phyloP scores from a whole-genome alignment of 2,113 vertebrate genomes.

The Semicossyphus pulcher region DNA sequence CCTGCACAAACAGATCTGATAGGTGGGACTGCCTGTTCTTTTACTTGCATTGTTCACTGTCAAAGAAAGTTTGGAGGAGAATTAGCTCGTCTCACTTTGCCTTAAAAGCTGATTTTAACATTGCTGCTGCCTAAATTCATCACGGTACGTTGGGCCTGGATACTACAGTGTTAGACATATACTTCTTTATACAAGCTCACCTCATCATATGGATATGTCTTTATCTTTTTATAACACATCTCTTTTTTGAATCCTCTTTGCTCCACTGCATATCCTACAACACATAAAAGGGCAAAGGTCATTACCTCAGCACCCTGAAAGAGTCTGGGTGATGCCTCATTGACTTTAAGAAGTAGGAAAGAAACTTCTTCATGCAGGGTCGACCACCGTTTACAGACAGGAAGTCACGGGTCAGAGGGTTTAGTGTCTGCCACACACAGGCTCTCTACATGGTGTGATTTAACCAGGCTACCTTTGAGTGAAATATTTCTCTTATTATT shows the following conservation, averaged over 20 bases:
- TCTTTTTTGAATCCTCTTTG: not conserved
- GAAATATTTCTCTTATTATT: not conserved
- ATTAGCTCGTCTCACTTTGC: too few relatives aligned
- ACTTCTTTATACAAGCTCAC: not conserved
- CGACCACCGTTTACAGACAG: not conserved
- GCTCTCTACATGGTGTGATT: not conserved
- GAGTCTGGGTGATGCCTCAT: not conserved
- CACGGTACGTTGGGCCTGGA: too few relatives aligned
- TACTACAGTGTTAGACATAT: too few relatives aligned
- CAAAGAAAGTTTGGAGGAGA: too few relatives aligned
- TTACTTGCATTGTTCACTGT: too few relatives aligned
- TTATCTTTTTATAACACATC: not conserved
- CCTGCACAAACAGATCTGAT: too few relatives aligned
- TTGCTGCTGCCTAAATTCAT: too few relatives aligned
- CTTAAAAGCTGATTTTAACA: too few relatives aligned
- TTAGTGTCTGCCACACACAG: not conserved
- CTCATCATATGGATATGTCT: not conserved
- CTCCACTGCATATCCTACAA: not conserved
- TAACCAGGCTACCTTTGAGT: not conserved
- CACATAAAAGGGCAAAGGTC: not conserved
- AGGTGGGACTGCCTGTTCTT: too few relatives aligned
- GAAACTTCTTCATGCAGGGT: not conserved
- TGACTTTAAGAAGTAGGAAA: slow-evolving; percentile 5
- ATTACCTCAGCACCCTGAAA: not conserved
- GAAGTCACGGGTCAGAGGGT: slow-evolving; percentile 19